Conservation (phyloP, 2,113 vertebrate genomes). For the Colinus virginianus region DNA sequence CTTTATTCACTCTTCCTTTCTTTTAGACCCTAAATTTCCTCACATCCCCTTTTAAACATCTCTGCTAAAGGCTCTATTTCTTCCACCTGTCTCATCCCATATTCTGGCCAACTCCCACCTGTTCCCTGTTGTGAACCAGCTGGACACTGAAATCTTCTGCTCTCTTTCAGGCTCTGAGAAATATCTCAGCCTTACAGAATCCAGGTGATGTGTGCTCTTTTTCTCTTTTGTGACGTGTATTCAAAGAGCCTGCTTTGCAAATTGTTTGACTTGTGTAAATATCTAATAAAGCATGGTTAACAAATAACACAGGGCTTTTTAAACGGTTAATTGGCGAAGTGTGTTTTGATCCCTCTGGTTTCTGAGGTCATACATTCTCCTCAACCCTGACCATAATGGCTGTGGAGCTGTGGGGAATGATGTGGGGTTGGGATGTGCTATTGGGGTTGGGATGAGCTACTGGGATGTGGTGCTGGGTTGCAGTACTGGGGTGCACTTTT, state of each 20-base stretch:
- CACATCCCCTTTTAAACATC: not conserved
- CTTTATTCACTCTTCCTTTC: not conserved
- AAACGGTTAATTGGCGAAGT: not conserved
- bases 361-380: not conserved
- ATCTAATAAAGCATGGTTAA: not conserved
- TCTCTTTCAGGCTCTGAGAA: not conserved
- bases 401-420: accelerated
- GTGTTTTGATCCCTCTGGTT: not conserved
- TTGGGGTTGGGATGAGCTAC: no score
- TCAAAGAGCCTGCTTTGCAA: not conserved
- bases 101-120: not conserved
- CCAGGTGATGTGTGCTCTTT: not conserved
- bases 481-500: no score
- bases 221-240: not conserved
- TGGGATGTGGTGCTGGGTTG: no score
- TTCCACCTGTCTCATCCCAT: not conserved
- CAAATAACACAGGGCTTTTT: not conserved
- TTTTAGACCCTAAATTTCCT: not conserved
- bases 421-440: not conserved
- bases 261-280: not conserved
- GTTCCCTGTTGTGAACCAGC: not conserved
- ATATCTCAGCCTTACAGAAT: not conserved
- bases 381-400: not conserved
- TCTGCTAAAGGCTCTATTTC: not conserved
- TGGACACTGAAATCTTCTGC: not conserved